Percentiles rank a stretch among this genome's conserved stretches.
Conservation (phyloP, 1,140 invertebrate genomes). For the Heliconius hermathena region DNA sequence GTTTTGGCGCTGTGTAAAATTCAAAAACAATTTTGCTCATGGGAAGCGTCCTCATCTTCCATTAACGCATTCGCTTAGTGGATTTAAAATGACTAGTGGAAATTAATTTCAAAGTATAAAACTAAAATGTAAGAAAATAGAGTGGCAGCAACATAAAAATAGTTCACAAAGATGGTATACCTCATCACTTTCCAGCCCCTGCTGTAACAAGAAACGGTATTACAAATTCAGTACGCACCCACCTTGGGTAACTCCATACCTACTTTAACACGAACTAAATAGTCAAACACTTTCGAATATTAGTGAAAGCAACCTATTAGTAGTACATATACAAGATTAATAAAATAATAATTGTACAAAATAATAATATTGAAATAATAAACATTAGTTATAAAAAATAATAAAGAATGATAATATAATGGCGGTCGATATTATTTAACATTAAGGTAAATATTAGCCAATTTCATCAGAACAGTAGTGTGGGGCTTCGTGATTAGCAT, state of each 20-base stretch:
- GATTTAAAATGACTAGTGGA: constrained; percentile 74
- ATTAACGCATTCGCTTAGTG: constrained; percentile 76
- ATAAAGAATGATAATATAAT: constrained; percentile 21
- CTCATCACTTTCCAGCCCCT: constrained; percentile 94
- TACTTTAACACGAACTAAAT: constrained; percentile 48
- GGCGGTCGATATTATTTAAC: constrained; percentile 7
- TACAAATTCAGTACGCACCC: constrained; percentile 81
- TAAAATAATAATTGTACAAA: constrained; percentile 40
- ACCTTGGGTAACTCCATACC: constrained; percentile 70
- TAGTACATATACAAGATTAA: constrained; percentile 28
- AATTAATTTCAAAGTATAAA: constrained; percentile 73
- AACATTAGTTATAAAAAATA: constrained; percentile 36
- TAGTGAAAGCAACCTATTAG: constrained; percentile 34
- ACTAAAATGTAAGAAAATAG: constrained; percentile 76
- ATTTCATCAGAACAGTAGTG: constrained; percentile 45
- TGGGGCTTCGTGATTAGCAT: constrained; percentile 65
- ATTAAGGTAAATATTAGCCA: constrained; percentile 39
- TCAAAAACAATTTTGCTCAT: constrained; percentile 69
- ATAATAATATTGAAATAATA: constrained; percentile 45
- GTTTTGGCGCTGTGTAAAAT: constrained; percentile 60
- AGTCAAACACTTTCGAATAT: constrained; percentile 37
- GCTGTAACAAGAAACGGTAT: constrained; percentile 87
- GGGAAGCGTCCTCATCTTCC: constrained; percentile 78
- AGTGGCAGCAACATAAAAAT: constrained; percentile 81
- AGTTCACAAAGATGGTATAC: constrained; percentile 85